A percentile compares a stretch with the other conserved stretches of the same genome.
Evolutionary conservation across 2,113 vertebrate genomes (phyloP).

Genomic region (Pomatorhinus ruficollis): DNA sequence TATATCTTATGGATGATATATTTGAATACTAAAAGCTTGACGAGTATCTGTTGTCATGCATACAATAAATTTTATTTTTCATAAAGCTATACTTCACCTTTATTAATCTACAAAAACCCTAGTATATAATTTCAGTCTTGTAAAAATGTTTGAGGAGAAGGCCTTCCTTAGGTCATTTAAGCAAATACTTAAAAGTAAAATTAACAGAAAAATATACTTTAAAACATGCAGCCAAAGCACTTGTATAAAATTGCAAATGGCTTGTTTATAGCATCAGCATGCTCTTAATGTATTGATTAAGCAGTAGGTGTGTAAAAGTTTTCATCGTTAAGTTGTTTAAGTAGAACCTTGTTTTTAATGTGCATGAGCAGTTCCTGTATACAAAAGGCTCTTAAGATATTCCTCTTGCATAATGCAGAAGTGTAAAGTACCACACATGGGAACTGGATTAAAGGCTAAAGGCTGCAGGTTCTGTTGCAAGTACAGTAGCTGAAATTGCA

Average conservation of each 20-base stretch:
- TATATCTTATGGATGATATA: not conserved
- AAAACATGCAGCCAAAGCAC: not conserved
- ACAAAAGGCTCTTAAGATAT: not conserved
- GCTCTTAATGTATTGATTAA: not conserved
- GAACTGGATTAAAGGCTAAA: not conserved
- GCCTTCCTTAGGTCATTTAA: not conserved
- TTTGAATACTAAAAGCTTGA: not conserved
- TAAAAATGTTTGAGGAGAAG: not conserved
- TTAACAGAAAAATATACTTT: not conserved
- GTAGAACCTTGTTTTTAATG: not conserved
- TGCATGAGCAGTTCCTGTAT: not conserved
- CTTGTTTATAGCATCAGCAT: not conserved
- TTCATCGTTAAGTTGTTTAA: not conserved
- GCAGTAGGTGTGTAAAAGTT: not conserved
- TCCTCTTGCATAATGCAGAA: not conserved
- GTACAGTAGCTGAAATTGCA: not conserved
- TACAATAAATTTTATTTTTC: not conserved
- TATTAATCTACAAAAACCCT: not conserved
- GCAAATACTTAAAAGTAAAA: not conserved
- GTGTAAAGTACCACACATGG: not conserved
- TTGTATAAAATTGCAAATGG: not conserved
- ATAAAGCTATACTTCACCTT: not conserved
- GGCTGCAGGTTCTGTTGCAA: not conserved
- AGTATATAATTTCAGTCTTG: not conserved
- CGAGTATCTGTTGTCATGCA: not conserved